Evolutionary conservation across 64 coral and sea anemone species (phyloP).

Genomic region (Anthopleura sola): DNA sequence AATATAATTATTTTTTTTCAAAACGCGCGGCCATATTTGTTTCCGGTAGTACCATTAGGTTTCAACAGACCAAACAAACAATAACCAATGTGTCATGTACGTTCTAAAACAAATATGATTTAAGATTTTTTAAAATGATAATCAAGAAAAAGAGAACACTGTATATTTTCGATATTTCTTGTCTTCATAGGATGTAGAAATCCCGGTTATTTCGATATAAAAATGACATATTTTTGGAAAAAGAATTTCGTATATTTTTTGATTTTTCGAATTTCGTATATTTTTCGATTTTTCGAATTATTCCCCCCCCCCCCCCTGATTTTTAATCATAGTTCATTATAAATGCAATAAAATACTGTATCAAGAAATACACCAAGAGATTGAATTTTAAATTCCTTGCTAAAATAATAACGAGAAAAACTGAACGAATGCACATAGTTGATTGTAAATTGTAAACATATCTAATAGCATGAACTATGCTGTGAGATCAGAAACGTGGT

Average conservation of each 20-base stretch:
- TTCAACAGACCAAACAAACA: background rate
- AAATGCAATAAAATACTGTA: too few relatives aligned
- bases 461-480: too few relatives aligned
- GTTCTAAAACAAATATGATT: background rate
- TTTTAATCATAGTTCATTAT: too few relatives aligned
- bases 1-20: background rate
- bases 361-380: too few relatives aligned
- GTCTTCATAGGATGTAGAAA: background rate
- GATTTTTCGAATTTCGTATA: background rate
- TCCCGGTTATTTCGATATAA: background rate
- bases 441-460: background rate
- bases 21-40: background rate
- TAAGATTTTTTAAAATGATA: background rate
- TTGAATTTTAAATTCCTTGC: too few relatives aligned
- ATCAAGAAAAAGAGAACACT: background rate
- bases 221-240: background rate
- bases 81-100: background rate
- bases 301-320: too few relatives aligned
- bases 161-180: background rate
- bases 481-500: background rate
- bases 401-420: too few relatives aligned
- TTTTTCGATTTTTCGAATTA: background rate
- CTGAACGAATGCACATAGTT: background rate
- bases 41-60: constrained; percentile 3
- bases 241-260: background rate